phyloP scores from a whole-genome alignment of 2,797 vertebrate species.

The Helarctos malayanus region DNA sequence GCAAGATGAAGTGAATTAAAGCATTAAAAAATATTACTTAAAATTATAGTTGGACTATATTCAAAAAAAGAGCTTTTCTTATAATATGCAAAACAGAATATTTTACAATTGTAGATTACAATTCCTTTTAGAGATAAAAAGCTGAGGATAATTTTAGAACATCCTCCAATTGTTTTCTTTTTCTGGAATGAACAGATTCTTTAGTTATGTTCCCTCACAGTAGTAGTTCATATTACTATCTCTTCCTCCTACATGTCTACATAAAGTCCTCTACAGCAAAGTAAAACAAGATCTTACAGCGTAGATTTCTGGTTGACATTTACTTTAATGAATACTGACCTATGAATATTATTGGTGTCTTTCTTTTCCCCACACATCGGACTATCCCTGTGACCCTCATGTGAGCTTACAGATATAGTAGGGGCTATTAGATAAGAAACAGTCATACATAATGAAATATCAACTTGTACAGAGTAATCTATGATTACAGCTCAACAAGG shows the following conservation, averaged over 20 bases:
- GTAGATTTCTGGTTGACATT: constrained; percentile 12
- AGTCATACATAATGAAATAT: neutral
- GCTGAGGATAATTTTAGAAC: constrained; percentile 61
- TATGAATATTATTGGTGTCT: neutral
- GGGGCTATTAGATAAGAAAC: neutral
- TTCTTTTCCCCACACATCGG: neutral
- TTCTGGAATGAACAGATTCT: constrained; percentile 10
- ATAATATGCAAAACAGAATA: constrained; percentile 54
- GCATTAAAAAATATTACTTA: constrained; percentile 42
- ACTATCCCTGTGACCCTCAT: neutral
- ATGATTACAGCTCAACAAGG: neutral
- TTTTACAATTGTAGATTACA: constrained; percentile 6
- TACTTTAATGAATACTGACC: neutral
- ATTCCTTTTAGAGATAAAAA: constrained; percentile 49
- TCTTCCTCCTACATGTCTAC: neutral
- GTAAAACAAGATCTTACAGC: constrained; percentile 19
- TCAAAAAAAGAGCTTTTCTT: constrained; percentile 33
- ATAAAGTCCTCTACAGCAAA: neutral
- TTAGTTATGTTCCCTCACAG: neutral
- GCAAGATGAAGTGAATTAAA: constrained; percentile 7
- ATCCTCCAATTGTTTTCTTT: constrained; percentile 9
- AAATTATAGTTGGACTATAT: constrained; percentile 66
- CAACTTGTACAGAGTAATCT: neutral
- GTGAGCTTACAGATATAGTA: neutral
- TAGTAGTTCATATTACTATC: constrained; percentile 2